Percentiles rank a stretch among this genome's conserved stretches.
These are phyloP conservation scores for Alcis repandata DNA, from an alignment of 2,888 invertebrate genomes.

Conservation along the genomic window DNA sequence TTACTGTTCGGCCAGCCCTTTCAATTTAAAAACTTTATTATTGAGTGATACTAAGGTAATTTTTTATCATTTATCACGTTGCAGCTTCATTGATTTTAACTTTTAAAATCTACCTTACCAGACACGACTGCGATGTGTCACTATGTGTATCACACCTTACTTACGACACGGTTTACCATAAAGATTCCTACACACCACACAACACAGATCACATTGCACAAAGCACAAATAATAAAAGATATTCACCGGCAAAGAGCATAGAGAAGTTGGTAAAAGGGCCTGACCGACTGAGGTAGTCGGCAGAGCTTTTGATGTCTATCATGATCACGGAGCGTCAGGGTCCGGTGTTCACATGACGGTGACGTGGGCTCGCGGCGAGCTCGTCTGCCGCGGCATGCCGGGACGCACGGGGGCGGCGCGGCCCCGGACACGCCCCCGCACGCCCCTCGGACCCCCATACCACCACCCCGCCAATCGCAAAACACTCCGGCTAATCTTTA, in stretches of 20 bases:
- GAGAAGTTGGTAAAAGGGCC: conserved; percentile 97
- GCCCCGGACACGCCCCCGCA: conserved; percentile 65
- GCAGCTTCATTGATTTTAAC: no score
- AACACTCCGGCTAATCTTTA: conserved; percentile 84
- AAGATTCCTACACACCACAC: conserved; percentile 42
- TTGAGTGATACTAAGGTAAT: no score
- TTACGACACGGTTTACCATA: conserved; percentile 51
- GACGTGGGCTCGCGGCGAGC: conserved; percentile 47
- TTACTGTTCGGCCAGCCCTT: no score
- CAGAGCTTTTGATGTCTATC: conserved; percentile 97
- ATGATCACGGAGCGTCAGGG: conserved; percentile 82
- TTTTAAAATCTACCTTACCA: conserved; percentile 32
- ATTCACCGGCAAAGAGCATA: conserved; percentile 97
- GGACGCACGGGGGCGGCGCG: conserved; percentile 54
- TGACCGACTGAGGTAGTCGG: conserved; percentile 96
- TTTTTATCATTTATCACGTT: background rate
- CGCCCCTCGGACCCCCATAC: conserved; percentile 63
- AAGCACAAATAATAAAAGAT: conserved; percentile 61
- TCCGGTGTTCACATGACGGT: conserved; percentile 63
- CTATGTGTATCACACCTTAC: conserved; percentile 45
- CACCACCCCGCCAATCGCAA: conserved; percentile 79
- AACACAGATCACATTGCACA: conserved; percentile 42
- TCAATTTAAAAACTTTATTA: no score
- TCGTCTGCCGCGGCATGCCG: conserved; percentile 43
- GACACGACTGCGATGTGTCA: conserved; percentile 6